These are phyloP conservation scores for Erythrocebus patas DNA, from an alignment of 2,113 vertebrate genomes.

Conservation along the genomic window DNA sequence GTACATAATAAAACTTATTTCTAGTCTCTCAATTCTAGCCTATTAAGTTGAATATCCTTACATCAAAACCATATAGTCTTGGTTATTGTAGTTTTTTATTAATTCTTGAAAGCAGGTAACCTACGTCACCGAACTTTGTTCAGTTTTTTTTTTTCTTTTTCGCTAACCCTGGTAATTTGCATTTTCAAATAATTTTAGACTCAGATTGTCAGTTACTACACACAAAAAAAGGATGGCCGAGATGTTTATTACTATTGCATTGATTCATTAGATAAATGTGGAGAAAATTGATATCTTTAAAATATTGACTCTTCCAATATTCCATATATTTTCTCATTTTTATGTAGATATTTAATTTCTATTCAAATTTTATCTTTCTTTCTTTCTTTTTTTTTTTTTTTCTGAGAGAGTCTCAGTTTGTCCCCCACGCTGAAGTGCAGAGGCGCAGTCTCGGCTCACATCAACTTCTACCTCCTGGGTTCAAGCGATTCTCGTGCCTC, in stretches of 20 bases:
- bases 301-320: neutral
- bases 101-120: neutral
- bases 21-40: neutral
- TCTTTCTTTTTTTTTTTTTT: no score
- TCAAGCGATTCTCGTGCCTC: no score
- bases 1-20: neutral
- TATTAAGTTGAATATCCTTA: neutral
- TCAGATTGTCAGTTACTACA: neutral
- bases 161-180: neutral
- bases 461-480: no score
- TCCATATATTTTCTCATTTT: neutral
- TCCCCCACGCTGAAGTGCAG: no score
- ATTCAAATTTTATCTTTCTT: no score
- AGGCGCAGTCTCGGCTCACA: no score
- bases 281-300: neutral
- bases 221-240: neutral
- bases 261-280: neutral
- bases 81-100: neutral
- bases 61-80: neutral
- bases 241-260: neutral
- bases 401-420: no score
- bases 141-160: neutral
- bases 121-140: neutral
- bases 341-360: neutral
- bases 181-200: slow-evolving; percentile 6